Evolutionary conservation across 2,888 invertebrate genomes (phyloP).

Genomic region (Ormyrus labotus): DNA sequence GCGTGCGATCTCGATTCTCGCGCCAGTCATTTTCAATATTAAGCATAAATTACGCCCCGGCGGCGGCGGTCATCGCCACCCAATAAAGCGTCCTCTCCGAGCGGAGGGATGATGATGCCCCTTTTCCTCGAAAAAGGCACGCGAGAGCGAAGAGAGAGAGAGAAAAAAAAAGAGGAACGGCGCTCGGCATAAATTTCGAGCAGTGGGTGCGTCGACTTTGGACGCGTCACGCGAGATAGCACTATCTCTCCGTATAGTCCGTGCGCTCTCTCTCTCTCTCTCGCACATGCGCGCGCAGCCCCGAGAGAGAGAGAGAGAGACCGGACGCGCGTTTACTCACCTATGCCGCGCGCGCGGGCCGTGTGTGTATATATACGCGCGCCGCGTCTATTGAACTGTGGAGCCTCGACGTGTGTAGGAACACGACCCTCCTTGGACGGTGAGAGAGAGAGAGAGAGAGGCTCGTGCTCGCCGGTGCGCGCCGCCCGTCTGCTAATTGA

Average conservation of each 20-base stretch:
- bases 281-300: not conserved
- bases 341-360: not conserved
- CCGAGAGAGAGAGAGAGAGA: not conserved
- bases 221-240: slow-evolving; percentile 22
- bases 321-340: slow-evolving; percentile 12
- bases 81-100: too few relatives aligned
- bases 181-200: slow-evolving; percentile 2
- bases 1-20: too few relatives aligned
- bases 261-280: not conserved
- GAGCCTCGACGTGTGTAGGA: not conserved
- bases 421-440: too few relatives aligned
- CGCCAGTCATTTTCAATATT: too few relatives aligned
- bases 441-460: too few relatives aligned
- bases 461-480: not conserved
- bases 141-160: too few relatives aligned
- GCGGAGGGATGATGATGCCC: too few relatives aligned
- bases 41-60: too few relatives aligned
- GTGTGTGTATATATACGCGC: slow-evolving; percentile 29
- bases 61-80: too few relatives aligned
- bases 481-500: too few relatives aligned
- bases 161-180: too few relatives aligned
- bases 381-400: slow-evolving; percentile 60
- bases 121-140: too few relatives aligned
- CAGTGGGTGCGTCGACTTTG: slow-evolving; percentile 23
- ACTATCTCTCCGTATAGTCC: slow-evolving; percentile 23